These are phyloP conservation scores for Mesodorylaimus sp. DNA, from an alignment of 2,888 invertebrate species.

Conservation along the genomic window DNA sequence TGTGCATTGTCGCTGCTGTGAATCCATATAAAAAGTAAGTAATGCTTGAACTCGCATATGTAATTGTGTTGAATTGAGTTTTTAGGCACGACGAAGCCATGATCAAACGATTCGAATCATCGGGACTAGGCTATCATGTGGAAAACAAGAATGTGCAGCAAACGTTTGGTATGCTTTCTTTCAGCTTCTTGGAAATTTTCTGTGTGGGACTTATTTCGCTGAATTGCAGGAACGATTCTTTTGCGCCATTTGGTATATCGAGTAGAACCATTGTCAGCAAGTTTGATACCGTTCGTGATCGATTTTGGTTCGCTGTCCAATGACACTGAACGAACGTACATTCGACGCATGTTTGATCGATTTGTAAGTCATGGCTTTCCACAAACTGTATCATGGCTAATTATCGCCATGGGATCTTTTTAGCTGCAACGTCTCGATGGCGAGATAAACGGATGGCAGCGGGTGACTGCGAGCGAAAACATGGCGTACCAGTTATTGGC, in stretches of 20 bases:
- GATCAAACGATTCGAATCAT: not conserved
- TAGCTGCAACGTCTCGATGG: no score
- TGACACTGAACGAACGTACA: not conserved
- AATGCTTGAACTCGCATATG: not conserved
- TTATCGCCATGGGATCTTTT: no score
- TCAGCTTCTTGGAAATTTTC: not conserved
- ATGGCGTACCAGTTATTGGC: no score
- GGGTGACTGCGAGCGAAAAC: no score
- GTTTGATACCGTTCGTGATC: not conserved
- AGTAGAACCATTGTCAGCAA: not conserved
- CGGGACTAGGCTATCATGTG: not conserved
- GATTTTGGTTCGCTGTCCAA: not conserved
- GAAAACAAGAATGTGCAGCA: not conserved
- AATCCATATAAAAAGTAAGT: not conserved
- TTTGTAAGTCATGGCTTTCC: no score
- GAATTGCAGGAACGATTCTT: not conserved
- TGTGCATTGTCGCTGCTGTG: not conserved
- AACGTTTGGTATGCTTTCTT: not conserved
- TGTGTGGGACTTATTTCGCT: not conserved
- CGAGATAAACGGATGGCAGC: no score
- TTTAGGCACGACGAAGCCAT: not conserved
- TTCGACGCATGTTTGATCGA: not conserved
- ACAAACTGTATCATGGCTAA: no score
- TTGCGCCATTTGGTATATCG: not conserved
- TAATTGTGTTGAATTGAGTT: not conserved